A percentile compares a stretch with the other conserved stretches of the same genome.
These are phyloP conservation scores for Tachina lurida DNA, from an alignment of 2,888 invertebrate genomes.

Conservation along the genomic window DNA sequence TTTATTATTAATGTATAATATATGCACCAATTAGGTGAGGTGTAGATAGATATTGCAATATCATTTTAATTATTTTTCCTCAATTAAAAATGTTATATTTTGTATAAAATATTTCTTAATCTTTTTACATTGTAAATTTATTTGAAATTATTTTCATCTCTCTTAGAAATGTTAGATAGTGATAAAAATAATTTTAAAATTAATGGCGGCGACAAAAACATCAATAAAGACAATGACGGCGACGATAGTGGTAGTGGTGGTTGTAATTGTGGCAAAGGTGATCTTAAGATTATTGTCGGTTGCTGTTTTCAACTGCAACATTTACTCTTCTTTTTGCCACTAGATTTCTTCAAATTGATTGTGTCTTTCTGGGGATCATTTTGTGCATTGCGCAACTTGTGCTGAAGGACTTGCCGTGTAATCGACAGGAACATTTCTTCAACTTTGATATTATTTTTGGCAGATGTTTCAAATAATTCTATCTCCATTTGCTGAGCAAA, in stretches of 20 bases:
- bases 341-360: slow-evolving; percentile 79
- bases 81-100: slow-evolving; percentile 60
- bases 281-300: slow-evolving; percentile 38
- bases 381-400: slow-evolving; percentile 82
- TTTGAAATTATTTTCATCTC: slow-evolving; percentile 33
- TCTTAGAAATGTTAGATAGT: slow-evolving; percentile 45
- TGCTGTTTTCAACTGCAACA: slow-evolving; percentile 81
- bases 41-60: slow-evolving; percentile 13
- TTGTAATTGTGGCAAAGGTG: slow-evolving; percentile 52
- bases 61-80: slow-evolving; percentile 17
- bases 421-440: slow-evolving; percentile 95
- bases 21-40: slow-evolving; percentile 63
- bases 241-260: slow-evolving; percentile 31
- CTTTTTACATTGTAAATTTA: slow-evolving; percentile 59
- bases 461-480: slow-evolving; percentile 98
- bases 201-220: slow-evolving; percentile 29
- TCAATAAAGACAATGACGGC: slow-evolving; percentile 35
- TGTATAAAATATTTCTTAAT: slow-evolving; percentile 64
- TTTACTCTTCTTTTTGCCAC: slow-evolving; percentile 81
- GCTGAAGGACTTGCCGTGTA: slow-evolving; percentile 84
- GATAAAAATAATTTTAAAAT: slow-evolving; percentile 38
- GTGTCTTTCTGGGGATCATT: slow-evolving; percentile 82
- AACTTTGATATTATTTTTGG: slow-evolving; percentile 99
- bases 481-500: slow-evolving; percentile 99
- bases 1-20: slow-evolving; percentile 15